These are phyloP conservation scores for Hipposideros larvatus DNA, from an alignment of 2,797 vertebrate species.

Conservation along the genomic window DNA sequence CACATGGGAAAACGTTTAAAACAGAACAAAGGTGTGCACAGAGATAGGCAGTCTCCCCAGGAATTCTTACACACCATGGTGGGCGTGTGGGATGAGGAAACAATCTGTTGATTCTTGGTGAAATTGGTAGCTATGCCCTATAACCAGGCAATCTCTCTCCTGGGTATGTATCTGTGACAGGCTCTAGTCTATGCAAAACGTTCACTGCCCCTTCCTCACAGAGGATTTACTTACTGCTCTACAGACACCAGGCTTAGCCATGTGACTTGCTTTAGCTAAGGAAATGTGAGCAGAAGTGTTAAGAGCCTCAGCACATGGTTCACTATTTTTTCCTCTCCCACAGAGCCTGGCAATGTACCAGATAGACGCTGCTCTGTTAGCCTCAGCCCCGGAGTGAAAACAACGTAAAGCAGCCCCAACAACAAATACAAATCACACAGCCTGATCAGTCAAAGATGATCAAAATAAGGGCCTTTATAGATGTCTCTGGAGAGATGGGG, in stretches of 20 bases:
- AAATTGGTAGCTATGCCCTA: neutral
- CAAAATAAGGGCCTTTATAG: conserved; percentile 70
- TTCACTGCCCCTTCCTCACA: neutral
- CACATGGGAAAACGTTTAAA: neutral
- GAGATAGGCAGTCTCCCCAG: neutral
- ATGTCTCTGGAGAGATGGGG: neutral
- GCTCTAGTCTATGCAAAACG: neutral
- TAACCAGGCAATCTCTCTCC: neutral
- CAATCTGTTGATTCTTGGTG: neutral
- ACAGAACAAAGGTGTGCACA: neutral
- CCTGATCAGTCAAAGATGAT: neutral
- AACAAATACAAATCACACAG: neutral
- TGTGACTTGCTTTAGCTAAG: neutral
- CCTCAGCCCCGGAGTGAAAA: neutral
- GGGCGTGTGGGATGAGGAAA: neutral
- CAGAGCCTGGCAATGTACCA: no score
- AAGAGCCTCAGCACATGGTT: neutral
- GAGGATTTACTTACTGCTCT: neutral
- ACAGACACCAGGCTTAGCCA: neutral
- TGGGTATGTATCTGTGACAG: neutral
- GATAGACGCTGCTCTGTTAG: neutral
- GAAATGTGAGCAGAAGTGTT: neutral
- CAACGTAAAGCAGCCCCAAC: neutral
- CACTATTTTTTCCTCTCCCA: neutral
- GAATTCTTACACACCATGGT: neutral